Base-by-base conservation (phyloP, 2,888 invertebrate species). In the Eueremaeus valkanovi region DNA sequence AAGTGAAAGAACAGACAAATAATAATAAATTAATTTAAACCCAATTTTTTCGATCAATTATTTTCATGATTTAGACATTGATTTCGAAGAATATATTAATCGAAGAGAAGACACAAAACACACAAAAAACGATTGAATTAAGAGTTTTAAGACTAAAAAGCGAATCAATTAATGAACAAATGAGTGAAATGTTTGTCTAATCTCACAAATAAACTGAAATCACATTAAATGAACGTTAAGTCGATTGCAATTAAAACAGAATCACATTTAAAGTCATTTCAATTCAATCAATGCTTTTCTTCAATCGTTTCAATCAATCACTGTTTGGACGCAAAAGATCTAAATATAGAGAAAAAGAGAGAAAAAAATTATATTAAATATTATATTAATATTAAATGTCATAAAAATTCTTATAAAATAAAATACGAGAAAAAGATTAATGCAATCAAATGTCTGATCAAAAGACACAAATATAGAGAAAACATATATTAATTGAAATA, bases 241-340 rank as follows among this genome's bases (percentile, higher is more conserved):
- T 36, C 24, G 27, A 27, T 24, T 24, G 21, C 51, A 51, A 21
- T 55, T 3, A 55, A 27, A 55, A 55, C 24, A 24, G 36, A 55
- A 55, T 24, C 55, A 55, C 55, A 55, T n/a, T 49, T 49, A 3
- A 55, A 55, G 24, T 11, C n/a, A n/a, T 51, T 51, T 55, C 27
- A 55, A 6, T 55, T 55, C 55, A 55, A 24, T 55, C 45, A 45
- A 45, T 18, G 40, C 11, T 11, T 36, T 36, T 36, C 51, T 8
- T 8, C 51, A 51, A 51, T 51, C 5, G n/a, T 51, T 51, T 51
- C 51, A 51, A n/a, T 55, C 55, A 55, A 55, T 36, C 36, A 36
- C 24, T 3, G 55, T 55, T 55, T 27, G 55, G 55, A 55, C 27
- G 55, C 24, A 55, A 55, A 55, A 55, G 8, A 55, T 21, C 55